Evolutionary conservation across 2,797 vertebrate genomes (phyloP), one percentile per base, ranked within the genome.

Genomic region (Lagothrix lagotricha): DNA sequence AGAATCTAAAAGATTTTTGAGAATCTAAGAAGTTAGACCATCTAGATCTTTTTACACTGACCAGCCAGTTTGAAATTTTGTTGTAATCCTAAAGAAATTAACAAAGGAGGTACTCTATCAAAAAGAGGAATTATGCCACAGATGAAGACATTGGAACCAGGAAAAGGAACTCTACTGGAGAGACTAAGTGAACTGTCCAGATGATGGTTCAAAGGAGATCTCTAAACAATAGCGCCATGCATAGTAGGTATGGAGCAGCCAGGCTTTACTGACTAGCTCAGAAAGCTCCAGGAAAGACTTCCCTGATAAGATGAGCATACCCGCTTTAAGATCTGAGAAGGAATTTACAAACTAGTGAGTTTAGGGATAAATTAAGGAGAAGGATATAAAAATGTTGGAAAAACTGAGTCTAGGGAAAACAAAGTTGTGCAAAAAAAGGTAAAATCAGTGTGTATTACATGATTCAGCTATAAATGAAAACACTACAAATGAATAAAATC

Each of bases 21-120:
- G 57, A 57, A 41, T 85, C 36, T 81, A 61, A 92, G 84, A 97
- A 82, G 46, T 52, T 72, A 96, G 11, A 41, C 20, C 44, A 20
- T 50, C n/a, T 77, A 36, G 48, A 30, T 94, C 36, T 77, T 89
- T 92, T 57, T 93, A 39, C 26, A 79, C 54, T 36, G 10, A 50
- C 24, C 96, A 33, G 33, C 79, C 54, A 77, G 30, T 89, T 75
- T 85, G 36, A 88, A 80, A 76, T 91, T 95, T 88, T 57, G 72
- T 44, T 95, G 3, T 75, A 80, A 70, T 33, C 10, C 10, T 84
- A 15, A n/a, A 64, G 73, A 93, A 52, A 39, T 77, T 87, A 54
- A 13, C 44, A 39, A 79, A 77, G 57, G 30, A 76, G 20, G 12
- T 72, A 48, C 36, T 92, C 39, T 30, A 39, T 44, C 6, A 87